Conservation (phyloP, 2,113 vertebrate species). For the Echinops telfairi region DNA sequence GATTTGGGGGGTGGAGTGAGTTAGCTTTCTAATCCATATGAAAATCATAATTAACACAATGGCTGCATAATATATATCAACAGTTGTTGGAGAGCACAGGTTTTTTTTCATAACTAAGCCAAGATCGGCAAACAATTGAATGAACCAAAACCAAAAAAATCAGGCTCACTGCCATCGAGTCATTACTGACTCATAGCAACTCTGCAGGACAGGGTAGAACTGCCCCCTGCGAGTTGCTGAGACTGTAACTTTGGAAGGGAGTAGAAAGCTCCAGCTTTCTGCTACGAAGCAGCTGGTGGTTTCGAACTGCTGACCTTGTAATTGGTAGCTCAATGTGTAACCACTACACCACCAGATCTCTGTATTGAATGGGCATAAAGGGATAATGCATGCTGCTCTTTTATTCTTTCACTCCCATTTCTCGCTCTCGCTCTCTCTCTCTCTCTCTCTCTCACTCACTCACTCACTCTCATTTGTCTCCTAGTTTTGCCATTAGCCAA, state of each 20-base stretch:
- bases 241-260: too few relatives aligned
- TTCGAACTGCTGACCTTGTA: too few relatives aligned
- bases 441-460: background rate
- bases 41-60: conserved; percentile 34
- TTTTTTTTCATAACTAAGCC: conserved; percentile 1
- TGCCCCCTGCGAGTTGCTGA: too few relatives aligned
- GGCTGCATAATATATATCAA: conserved; percentile 30
- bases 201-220: too few relatives aligned
- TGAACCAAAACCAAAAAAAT: background rate
- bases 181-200: too few relatives aligned
- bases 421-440: background rate
- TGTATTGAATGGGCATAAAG: conserved; percentile 7
- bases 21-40: conserved; percentile 7
- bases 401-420: conserved; percentile 26
- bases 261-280: too few relatives aligned
- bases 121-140: conserved; percentile 46
- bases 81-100: conserved; percentile 16
- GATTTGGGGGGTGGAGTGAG: background rate
- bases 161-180: too few relatives aligned
- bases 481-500: conserved; percentile 40
- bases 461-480: conserved; percentile 3
- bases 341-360: too few relatives aligned
- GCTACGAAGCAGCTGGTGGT: too few relatives aligned
- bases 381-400: conserved; percentile 16
- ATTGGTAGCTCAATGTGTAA: too few relatives aligned